These are phyloP conservation scores for Drosophila athabasca DNA, from an alignment of 1,140 invertebrate species.

Conservation along the genomic window DNA sequence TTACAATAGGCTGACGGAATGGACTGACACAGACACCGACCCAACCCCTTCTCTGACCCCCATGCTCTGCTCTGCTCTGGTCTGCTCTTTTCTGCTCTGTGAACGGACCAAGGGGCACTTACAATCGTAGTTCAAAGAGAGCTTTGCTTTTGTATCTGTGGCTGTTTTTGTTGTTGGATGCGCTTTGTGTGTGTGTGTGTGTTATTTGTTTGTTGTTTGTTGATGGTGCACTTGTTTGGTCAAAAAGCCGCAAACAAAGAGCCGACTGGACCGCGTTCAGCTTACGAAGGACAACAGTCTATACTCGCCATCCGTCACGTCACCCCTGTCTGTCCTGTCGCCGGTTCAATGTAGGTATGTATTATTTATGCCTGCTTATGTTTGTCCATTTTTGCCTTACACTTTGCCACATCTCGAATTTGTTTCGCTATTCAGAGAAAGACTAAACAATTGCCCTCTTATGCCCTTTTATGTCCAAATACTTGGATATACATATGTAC, in stretches of 20 bases:
- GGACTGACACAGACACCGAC: not conserved
- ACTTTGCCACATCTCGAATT: conserved; percentile 37
- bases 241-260: conserved; percentile 75
- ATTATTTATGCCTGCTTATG: conserved; percentile 67
- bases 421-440: conserved; percentile 12
- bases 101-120: conserved; percentile 37
- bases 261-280: conserved; percentile 41
- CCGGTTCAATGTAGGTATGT: conserved; percentile 15
- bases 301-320: conserved; percentile 11
- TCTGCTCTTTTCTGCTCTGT: conserved; percentile 11
- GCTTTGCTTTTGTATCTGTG: conserved; percentile 55
- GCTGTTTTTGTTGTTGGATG: conserved; percentile 52
- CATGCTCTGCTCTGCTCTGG: conserved; percentile 2
- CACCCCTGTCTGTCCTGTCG: no score
- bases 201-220: conserved; percentile 53
- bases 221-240: conserved; percentile 72
- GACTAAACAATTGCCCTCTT: conserved; percentile 25
- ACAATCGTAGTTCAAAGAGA: conserved; percentile 66
- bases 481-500: not conserved
- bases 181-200: conserved; percentile 52
- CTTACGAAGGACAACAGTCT: conserved; percentile 30
- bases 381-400: conserved; percentile 59
- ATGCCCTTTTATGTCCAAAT: conserved; percentile 10
- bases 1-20: conserved; percentile 1
- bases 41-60: no score